A percentile compares a stretch with the other conserved stretches of the same genome.
These are phyloP conservation scores for Hyperopisus bebe DNA, from an alignment of 2,113 vertebrate species.

Conservation along the genomic window DNA sequence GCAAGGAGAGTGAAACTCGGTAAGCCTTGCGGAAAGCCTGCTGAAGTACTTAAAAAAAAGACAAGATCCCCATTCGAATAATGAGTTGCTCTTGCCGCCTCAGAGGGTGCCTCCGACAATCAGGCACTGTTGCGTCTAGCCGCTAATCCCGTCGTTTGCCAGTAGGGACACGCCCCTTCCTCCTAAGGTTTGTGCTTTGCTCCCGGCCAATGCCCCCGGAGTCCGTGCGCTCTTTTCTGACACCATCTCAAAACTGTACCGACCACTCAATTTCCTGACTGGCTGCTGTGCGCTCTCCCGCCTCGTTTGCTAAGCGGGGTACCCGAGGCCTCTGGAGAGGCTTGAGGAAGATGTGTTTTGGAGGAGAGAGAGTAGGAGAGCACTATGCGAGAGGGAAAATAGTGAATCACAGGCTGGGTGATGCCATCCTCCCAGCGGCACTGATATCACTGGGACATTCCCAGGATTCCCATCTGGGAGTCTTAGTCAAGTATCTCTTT, in stretches of 20 bases:
- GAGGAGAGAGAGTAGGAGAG: background rate
- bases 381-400: background rate
- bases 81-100: background rate
- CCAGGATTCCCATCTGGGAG: background rate
- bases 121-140: background rate
- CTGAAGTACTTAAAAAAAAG: background rate
- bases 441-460: background rate
- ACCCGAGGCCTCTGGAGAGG: background rate
- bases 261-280: background rate
- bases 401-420: background rate
- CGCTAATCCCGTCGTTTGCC: background rate
- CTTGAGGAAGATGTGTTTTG: background rate
- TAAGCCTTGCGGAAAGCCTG: background rate
- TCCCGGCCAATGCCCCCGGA: background rate
- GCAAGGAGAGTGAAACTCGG: background rate
- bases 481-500: too few relatives aligned
- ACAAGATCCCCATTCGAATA: background rate
- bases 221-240: background rate
- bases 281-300: background rate
- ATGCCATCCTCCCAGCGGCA: background rate
- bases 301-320: background rate
- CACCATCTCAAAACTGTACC: background rate
- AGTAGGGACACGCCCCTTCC: background rate
- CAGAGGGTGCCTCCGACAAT: background rate
- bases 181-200: background rate